Base-by-base conservation (phyloP, 2,888 invertebrate species). In the Patella ulyssiponensis region DNA sequence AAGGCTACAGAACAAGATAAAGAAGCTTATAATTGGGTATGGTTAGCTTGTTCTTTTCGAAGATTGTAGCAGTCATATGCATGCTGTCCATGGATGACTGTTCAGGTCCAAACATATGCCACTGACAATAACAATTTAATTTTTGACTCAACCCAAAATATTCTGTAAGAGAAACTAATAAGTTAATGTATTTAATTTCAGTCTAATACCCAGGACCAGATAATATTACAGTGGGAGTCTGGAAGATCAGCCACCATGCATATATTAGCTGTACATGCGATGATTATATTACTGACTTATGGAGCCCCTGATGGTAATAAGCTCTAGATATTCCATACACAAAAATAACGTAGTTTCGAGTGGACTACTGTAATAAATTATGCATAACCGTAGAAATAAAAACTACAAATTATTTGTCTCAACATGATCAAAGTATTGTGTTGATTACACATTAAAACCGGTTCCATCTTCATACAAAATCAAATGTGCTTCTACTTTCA, bases 221-320 rank as follows among this genome's bases (percentile, higher is more conserved):
- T 96, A 77, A 90, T 94, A 71, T 94, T 97, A 73, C 94, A 95
- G 85, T 97, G 96, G 96, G 93, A 94, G 27, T 93, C 93, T 74
- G 96, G 95, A 0, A 94, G 95, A 86, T 94, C 95, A 82, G 95
- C 95, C 82, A 94, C 94, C 0, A 93, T 96, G 92, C 95, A 96
- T 91, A 95, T 96, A 79, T 92, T 96, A 15, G 94, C 96, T 0
- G 95, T 96, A 15, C 96, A 96, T 87, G 96, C 96, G 0, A 95
- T 96, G 92, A 95, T 96, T 44, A 96, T 96, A 83, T 92, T 96
- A 0, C 91, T 96, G 14, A 95, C 96, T 0, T 96, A 90, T 82
- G 92, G 92, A 54, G 90, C 89, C 69, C 91, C 92, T 17, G 83
- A 85, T 71, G 87, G 90, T 90, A 82, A 81, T 90, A 82, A 81